phyloP scores from a whole-genome alignment of 2,113 vertebrate genomes.

The Percina caprodes region DNA sequence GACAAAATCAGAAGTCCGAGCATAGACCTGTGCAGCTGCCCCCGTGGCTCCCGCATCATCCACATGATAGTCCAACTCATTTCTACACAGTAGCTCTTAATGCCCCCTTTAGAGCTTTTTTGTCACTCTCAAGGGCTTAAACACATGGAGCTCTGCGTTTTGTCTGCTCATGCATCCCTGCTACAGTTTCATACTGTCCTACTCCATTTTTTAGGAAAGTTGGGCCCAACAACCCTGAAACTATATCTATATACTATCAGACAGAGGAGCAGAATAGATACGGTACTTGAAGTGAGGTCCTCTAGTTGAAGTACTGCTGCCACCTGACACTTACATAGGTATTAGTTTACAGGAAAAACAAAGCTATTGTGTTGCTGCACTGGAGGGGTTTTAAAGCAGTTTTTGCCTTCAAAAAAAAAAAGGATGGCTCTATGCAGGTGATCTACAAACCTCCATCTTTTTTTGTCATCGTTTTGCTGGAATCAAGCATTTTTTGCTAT shows the following conservation, averaged over 20 bases:
- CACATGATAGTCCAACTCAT: conserved; percentile 95
- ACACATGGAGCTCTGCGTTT: conserved; percentile 14
- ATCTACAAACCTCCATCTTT: conserved; percentile 25
- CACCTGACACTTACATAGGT: conserved; percentile 2
- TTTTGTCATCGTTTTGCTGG: conserved; percentile 5
- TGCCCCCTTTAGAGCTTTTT: neutral
- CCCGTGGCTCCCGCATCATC: conserved; percentile 95
- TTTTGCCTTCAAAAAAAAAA: conserved; percentile 37
- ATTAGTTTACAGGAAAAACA: conserved; percentile 30
- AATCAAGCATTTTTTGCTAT: neutral
- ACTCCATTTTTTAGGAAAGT: neutral
- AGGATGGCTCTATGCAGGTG: conserved; percentile 45
- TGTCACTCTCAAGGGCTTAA: conserved; percentile 18
- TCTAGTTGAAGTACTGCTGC: conserved; percentile 15
- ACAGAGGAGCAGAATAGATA: neutral
- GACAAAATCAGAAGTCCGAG: conserved; percentile 95
- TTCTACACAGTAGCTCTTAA: conserved; percentile 87
- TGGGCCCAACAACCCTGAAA: neutral
- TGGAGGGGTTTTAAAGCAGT: conserved; percentile 14
- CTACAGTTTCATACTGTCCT: conserved; percentile 16
- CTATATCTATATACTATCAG: too few relatives aligned
- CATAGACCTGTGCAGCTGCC: conserved; percentile 93
- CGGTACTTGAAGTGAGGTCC: neutral
- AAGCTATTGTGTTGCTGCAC: conserved; percentile 23
- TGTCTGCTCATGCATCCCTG: conserved; percentile 34